phyloP scores from a whole-genome alignment of 53 echinoderm and acorn worm genomes.

The Astropecten irregularis region DNA sequence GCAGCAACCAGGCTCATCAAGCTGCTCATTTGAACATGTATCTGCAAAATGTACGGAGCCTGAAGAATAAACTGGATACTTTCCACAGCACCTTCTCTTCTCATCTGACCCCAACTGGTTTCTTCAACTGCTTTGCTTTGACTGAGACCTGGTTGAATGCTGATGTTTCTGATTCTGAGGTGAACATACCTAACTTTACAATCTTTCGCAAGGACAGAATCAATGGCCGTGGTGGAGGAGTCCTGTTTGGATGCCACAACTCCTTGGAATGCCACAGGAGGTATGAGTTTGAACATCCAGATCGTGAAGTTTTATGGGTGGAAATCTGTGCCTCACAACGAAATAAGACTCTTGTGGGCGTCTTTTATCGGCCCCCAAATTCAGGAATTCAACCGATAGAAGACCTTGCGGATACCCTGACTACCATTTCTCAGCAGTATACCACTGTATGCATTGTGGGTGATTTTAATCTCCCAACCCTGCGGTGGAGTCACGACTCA shows the following conservation, averaged over 20 bases:
- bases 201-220: not conserved
- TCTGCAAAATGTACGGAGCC: not conserved
- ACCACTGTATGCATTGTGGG: not conserved
- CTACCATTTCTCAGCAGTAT: not conserved
- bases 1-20: too few species aligned
- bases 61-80: too few species aligned
- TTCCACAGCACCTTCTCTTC: not conserved
- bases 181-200: not conserved
- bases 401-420: not conserved
- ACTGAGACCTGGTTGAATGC: not conserved
- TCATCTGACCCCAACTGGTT: not conserved
- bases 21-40: not conserved
- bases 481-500: not conserved
- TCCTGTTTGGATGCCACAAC: not conserved
- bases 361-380: constrained; percentile 25
- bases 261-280: not conserved
- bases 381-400: not conserved
- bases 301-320: constrained; percentile 3
- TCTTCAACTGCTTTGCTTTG: not conserved
- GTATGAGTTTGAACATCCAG: not conserved
- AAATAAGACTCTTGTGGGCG: not conserved
- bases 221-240: not conserved
- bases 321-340: not conserved
- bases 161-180: not conserved
- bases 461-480: too few species aligned